A percentile compares a stretch with the other conserved stretches of the same genome.
These are phyloP conservation scores for Corythaixoides concolor DNA, from an alignment of 2,113 vertebrate genomes.

Conservation along the genomic window DNA sequence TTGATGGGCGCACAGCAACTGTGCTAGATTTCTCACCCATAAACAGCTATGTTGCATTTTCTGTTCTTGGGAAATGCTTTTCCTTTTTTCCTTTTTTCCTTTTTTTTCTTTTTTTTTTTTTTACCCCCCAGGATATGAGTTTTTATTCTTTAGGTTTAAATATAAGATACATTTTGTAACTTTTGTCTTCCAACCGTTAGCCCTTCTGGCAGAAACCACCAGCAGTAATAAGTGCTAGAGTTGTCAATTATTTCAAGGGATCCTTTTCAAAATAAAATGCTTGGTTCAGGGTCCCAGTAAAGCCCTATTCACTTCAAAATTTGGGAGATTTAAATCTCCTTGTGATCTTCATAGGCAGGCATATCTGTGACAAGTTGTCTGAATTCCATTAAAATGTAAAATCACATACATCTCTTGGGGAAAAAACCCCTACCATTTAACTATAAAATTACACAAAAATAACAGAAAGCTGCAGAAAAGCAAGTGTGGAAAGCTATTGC, in stretches of 20 bases:
- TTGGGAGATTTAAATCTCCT: not conserved
- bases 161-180: not conserved
- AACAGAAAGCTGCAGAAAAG: not conserved
- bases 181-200: not conserved
- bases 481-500: not conserved
- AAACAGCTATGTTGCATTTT: not conserved
- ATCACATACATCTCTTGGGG: not conserved
- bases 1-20: constrained; percentile 15
- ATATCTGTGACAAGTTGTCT: not conserved
- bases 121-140: not conserved
- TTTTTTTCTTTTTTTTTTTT: not conserved
- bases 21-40: not conserved
- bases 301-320: not conserved
- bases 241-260: not conserved
- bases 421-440: rapidly evolving
- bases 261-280: not conserved
- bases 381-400: not conserved
- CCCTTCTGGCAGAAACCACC: not conserved
- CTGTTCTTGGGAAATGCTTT: not conserved
- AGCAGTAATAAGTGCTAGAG: not conserved
- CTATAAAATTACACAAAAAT: not conserved
- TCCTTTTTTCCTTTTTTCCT: not conserved
- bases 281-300: not conserved
- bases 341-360: not conserved
- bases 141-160: not conserved